Base-by-base conservation (phyloP, 2,888 invertebrate species). In the Volucella inflata region DNA sequence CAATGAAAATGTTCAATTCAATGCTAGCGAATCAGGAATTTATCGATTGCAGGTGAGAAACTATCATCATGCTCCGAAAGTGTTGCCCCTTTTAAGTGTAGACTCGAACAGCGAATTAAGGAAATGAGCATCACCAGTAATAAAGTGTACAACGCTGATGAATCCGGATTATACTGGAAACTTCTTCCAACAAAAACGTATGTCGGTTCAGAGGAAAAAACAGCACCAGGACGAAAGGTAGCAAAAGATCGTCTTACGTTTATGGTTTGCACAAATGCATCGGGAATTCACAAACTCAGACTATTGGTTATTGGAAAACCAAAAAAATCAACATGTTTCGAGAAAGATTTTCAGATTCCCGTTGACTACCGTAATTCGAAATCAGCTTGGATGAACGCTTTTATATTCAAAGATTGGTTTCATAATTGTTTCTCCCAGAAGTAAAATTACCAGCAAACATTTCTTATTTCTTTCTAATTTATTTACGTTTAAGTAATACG, bases 181-280 rank as follows among this genome's bases (percentile, higher is more conserved):
- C 50, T 51, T 14, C 50, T 51, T 51, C 50, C 50, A 48, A 8
- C 48, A 48, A 48, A 48, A 14, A 48, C 48, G 48, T 48, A 51
- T 51, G 50, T 51, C 9, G 9, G 50, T 51, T 51, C 50, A 51
- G 50, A 51, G 12, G 50, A 14, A 14, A 51, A 51, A 51, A 51
- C 16, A 51, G 50, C 50, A 51, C 50, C 50, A 51, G 50, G 50
- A 51, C 16, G 16, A 51, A 14, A 51, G 50, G 50, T 51, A 51
- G 50, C 50, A 51, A 51, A 51, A 51, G 50, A 51, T 51, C 50
- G 50, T 51, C 14, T 51, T 14, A 51, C 50, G 9, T 51, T 51
- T 51, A 51, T 14, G 14, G 50, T 51, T 51, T 51, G 50, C 50
- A 51, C 50, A 51, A 51, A 51, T 51, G 50, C 50, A 51, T 14